Evolutionary conservation across 2,113 vertebrate genomes (phyloP), one percentile per base, ranked within the genome.

Genomic region (Petrocephalus zakoni): DNA sequence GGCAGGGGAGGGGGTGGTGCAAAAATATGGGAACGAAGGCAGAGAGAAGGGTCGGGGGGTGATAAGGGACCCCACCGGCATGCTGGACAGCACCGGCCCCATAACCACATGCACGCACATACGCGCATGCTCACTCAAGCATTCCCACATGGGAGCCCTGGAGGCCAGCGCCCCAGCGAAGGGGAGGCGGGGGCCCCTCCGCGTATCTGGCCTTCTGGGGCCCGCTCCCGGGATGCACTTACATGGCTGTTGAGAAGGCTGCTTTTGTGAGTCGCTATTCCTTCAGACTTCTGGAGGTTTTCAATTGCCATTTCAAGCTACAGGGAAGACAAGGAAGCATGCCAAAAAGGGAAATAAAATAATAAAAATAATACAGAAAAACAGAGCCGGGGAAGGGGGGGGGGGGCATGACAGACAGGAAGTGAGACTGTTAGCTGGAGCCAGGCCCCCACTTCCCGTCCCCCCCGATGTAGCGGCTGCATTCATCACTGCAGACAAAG

Each of bases 271-370:
- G 98, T 97, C 90, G 97, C 96, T 95, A 99, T 97, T 95, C 98
- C 98, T 96, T 99, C 98, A 95, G 96, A 98, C 98, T 99, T 99
- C 97, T 99, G 98, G 94, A 99, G 98, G 95, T 99, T 99, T 97
- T 99, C 98, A 97, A 99, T 99, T 97, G 97, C 98, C 98, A 99
- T 97, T 98, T 99, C 97, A 98, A 99, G 97, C 98, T 99, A 97
- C 93, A 96, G 96, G 95, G 93, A 68, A 92, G 85, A 95, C 4
- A 37, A 25, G 84, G 93, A 92, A 6, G 91, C 90, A 91, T 91
- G 47, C 75, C 37, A 87, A 58, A 78, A 58, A 11, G 42, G 88
- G 91, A 88, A 89, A 94, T 90, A 94, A 93, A 92, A 90, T n/a
- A 90, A 22, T 92, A 89, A 93, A 90, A 90, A 90, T 92, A 89